Percentiles rank a stretch among this genome's conserved stretches.
These are phyloP conservation scores for Orcinus orca DNA, from an alignment of 2,113 vertebrate genomes.

Conservation along the genomic window DNA sequence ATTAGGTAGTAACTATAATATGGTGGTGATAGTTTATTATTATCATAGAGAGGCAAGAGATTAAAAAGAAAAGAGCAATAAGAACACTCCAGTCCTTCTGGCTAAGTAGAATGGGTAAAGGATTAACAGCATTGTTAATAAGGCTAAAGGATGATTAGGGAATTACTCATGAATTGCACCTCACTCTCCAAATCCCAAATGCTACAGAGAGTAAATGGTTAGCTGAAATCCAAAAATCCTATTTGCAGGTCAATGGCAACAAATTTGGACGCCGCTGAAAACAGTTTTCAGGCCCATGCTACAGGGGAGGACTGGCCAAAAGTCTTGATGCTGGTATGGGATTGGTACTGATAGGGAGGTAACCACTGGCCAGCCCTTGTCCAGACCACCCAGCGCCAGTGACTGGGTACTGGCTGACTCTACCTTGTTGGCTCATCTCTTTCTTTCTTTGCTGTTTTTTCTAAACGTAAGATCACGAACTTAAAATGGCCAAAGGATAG, in stretches of 20 bases:
- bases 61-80: neutral
- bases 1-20: neutral
- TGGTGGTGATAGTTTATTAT: neutral
- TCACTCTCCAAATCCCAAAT: constrained; percentile 21
- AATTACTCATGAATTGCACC: neutral
- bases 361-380: neutral
- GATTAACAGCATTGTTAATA: neutral
- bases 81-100: neutral
- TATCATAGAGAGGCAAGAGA: neutral
- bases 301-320: neutral
- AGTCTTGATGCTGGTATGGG: neutral
- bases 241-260: neutral
- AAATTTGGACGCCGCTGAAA: neutral
- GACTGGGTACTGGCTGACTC: neutral
- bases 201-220: neutral
- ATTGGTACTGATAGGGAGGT: neutral
- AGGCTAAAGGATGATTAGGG: constrained; percentile 4
- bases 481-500: neutral
- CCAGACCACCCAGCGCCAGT: neutral
- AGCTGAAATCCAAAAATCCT: neutral
- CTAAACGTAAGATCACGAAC: neutral
- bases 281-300: neutral
- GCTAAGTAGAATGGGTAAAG: neutral
- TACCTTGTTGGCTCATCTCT: neutral
- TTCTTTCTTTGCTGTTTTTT: neutral